Conservation (phyloP, 2,888 invertebrate genomes). For the Andrena fulva region DNA sequence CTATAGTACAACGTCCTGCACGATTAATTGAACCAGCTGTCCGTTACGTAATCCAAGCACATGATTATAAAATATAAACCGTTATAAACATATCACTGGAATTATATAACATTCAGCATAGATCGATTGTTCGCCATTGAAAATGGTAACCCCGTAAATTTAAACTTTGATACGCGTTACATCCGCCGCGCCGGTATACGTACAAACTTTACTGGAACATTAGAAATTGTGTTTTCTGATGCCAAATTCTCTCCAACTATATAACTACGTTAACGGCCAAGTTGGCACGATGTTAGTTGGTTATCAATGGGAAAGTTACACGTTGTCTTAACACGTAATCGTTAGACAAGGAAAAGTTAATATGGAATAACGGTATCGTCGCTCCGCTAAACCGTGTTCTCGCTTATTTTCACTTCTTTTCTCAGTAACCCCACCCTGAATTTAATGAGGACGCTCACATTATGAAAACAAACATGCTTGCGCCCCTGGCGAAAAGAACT, state of each 20-base stretch:
- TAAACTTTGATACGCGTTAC: no score
- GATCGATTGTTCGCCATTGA: no score
- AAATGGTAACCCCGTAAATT: no score
- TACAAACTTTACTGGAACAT: background rate
- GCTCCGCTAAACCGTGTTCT: background rate
- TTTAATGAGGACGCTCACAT: conserved; percentile 16
- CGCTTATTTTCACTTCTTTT: background rate
- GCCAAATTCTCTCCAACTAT: no score
- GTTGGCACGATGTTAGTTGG: conserved; percentile 34
- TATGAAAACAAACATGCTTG: conserved; percentile 32
- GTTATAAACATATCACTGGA: background rate
- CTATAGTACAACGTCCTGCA: background rate
- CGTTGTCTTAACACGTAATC: background rate
- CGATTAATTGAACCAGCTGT: background rate
- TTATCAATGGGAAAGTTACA: conserved; percentile 16
- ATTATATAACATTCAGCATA: no score
- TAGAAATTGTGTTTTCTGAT: no score
- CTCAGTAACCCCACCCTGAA: conserved; percentile 27
- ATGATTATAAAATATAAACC: background rate
- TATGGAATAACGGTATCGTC: background rate
- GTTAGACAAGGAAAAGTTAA: background rate
- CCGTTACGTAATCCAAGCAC: conserved; percentile 25
- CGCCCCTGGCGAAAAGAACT: conserved; percentile 40
- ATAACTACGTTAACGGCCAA: background rate
- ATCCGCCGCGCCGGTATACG: no score